A percentile compares a stretch with the other conserved stretches of the same genome.
Evolutionary conservation across 2,113 vertebrate genomes (phyloP).

Genomic region (Turnix velox): DNA sequence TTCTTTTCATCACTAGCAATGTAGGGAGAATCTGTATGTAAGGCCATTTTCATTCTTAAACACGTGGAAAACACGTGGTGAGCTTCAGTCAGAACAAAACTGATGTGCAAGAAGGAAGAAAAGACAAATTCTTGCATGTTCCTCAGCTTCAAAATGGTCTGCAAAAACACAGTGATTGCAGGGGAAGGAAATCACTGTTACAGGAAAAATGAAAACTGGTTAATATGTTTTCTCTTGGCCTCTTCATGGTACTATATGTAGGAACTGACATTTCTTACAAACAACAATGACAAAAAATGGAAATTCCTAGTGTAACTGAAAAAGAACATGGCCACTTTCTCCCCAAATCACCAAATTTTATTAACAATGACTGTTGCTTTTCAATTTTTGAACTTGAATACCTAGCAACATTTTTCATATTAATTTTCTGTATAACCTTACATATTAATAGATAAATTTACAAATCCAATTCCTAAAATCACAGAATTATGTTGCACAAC

Average conservation of each 20-base stretch:
- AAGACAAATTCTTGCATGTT: neutral
- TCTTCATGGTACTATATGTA: neutral
- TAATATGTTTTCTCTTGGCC: neutral
- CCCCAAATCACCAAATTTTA: neutral
- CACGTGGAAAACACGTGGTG: neutral
- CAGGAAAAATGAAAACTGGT: neutral
- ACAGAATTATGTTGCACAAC: neutral
- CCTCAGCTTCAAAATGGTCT: neutral
- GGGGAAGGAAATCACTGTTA: neutral
- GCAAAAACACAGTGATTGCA: neutral
- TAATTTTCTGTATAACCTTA: neutral
- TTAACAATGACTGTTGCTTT: neutral
- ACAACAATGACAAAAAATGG: neutral
- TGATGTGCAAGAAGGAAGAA: neutral
- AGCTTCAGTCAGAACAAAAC: neutral
- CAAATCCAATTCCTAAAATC: neutral
- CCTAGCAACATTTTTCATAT: neutral
- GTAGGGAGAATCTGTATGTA: neutral
- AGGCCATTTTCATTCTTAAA: neutral
- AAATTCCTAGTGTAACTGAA: neutral
- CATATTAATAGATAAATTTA: neutral
- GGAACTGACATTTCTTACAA: neutral
- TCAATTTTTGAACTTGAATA: neutral
- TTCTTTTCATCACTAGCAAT: neutral
- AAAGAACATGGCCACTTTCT: neutral